Evolutionary conservation across 2,113 vertebrate species (phyloP).

Genomic region (Thinocorus orbignyianus): DNA sequence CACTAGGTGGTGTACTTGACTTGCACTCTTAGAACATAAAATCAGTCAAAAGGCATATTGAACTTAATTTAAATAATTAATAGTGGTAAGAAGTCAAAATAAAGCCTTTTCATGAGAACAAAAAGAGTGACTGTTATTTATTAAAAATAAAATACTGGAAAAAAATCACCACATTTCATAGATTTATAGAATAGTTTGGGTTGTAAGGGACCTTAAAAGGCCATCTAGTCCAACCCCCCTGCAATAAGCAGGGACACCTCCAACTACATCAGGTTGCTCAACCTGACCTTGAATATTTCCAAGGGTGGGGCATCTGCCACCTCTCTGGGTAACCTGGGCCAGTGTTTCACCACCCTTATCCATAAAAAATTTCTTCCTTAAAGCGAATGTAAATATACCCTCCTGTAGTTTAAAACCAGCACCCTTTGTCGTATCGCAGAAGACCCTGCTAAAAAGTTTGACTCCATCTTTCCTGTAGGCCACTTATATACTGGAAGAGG

Average conservation of each 20-base stretch:
- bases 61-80: background rate
- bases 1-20: slow-evolving; percentile 69
- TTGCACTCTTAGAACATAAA: slow-evolving; percentile 12
- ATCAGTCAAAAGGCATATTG: background rate
- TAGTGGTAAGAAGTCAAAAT: background rate
- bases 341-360: background rate
- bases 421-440: background rate
- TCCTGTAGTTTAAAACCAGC: background rate
- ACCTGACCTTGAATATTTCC: background rate
- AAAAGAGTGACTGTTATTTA: background rate
- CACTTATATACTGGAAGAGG: no score
- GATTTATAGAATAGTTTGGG: background rate
- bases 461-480: background rate
- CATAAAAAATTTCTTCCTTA: background rate
- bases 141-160: background rate
- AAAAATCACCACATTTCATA: background rate
- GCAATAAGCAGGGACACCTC: background rate
- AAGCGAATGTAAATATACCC: background rate
- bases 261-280: background rate
- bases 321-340: background rate
- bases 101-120: background rate
- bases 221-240: background rate
- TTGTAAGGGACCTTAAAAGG: background rate
- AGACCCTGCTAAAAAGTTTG: background rate
- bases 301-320: background rate